phyloP scores from a whole-genome alignment of 2,113 vertebrate species.

The Cairina moschata region DNA sequence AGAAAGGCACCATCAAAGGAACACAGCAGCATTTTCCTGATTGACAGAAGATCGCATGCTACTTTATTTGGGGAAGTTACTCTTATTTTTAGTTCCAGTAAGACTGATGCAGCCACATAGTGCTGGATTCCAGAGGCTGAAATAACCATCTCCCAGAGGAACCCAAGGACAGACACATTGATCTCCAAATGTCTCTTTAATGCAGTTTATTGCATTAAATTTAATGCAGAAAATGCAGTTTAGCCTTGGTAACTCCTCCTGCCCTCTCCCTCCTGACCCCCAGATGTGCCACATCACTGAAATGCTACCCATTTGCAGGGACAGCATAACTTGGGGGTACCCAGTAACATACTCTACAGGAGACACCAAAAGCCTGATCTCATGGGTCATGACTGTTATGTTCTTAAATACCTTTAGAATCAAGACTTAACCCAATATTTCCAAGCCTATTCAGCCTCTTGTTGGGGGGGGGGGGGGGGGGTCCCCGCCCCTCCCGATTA shows the following conservation, averaged over 20 bases:
- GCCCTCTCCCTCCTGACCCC: background rate
- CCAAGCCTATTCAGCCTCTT: background rate
- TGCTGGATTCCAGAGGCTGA: background rate
- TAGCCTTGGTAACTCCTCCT: background rate
- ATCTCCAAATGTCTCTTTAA: background rate
- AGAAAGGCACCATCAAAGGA: background rate
- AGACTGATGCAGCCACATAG: background rate
- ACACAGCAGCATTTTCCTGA: background rate
- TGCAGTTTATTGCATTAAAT: too few species aligned
- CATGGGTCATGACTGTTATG: background rate
- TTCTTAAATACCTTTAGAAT: background rate
- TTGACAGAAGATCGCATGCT: background rate
- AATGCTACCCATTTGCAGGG: background rate
- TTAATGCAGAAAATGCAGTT: background rate
- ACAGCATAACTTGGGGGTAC: background rate
- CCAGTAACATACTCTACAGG: too few species aligned
- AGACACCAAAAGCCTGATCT: background rate
- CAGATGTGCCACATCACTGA: background rate
- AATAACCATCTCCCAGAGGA: background rate
- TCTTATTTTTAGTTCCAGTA: background rate
- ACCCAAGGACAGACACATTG: accelerated
- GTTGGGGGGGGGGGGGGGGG: too few species aligned
- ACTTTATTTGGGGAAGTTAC: background rate
- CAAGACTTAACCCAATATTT: background rate
- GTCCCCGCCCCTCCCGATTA: too few species aligned